These are phyloP conservation scores for Periphyllus acericola DNA, from an alignment of 2,888 invertebrate genomes.

Conservation along the genomic window DNA sequence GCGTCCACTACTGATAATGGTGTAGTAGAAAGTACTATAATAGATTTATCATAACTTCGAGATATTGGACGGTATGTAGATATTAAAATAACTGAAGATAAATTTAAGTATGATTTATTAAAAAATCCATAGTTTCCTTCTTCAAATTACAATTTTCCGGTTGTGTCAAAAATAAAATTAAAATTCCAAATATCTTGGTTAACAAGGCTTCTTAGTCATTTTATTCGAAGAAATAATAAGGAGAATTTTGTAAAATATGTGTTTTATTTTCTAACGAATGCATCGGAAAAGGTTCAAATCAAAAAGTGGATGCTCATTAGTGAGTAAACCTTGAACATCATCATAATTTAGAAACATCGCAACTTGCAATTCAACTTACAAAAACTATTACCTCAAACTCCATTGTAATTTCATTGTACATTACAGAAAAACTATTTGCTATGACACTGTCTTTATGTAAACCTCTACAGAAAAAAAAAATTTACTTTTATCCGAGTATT, in stretches of 20 bases:
- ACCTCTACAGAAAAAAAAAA: neutral
- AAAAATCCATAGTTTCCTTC: neutral
- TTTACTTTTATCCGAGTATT: slow-evolving; percentile 20
- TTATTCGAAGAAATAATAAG: too few species aligned
- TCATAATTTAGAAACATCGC: neutral
- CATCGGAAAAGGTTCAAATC: too few species aligned
- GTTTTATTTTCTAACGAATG: too few species aligned
- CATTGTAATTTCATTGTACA: neutral
- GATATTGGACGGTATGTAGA: slow-evolving; percentile 18
- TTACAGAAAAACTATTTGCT: slow-evolving; percentile 1
- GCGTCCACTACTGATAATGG: too few species aligned
- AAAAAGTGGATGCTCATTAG: neutral
- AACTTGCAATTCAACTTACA: neutral
- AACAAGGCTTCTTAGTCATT: too few species aligned
- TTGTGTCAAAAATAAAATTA: too few species aligned
- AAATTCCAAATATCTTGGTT: too few species aligned
- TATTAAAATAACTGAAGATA: neutral
- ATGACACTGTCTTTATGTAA: too few species aligned
- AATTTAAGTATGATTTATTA: neutral
- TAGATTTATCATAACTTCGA: neutral
- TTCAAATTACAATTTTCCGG: too few species aligned
- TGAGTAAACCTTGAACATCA: neutral
- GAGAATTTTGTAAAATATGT: too few species aligned
- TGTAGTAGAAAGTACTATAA: neutral
- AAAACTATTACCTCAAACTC: slow-evolving; percentile 8